These are phyloP conservation scores for Cuniculus paca DNA, from an alignment of 2,797 vertebrate species.

Conservation along the genomic window DNA sequence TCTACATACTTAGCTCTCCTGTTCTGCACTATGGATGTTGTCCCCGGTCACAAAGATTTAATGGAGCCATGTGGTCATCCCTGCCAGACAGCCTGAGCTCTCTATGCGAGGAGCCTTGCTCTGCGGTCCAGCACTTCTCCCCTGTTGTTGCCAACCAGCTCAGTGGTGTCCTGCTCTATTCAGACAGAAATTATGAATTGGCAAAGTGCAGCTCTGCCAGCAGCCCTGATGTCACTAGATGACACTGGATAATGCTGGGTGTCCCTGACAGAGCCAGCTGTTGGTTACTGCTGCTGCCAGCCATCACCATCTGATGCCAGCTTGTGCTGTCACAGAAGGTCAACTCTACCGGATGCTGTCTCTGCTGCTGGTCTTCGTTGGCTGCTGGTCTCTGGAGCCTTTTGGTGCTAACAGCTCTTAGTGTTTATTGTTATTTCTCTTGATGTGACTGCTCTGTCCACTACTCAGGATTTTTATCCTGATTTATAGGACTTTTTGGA, in stretches of 20 bases:
- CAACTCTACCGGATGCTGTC: neutral
- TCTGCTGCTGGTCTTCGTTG: neutral
- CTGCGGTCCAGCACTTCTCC: neutral
- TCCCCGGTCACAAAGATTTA: neutral
- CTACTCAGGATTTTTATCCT: neutral
- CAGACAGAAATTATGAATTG: neutral
- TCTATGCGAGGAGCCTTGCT: neutral
- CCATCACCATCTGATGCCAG: neutral
- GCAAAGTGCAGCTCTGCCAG: neutral
- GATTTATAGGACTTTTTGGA: neutral
- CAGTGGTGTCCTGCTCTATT: neutral
- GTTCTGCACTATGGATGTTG: neutral
- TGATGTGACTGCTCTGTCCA: neutral
- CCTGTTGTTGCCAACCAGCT: neutral
- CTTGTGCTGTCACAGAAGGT: neutral
- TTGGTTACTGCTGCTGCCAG: neutral
- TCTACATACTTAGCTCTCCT: neutral
- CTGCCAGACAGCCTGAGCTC: neutral
- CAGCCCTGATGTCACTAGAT: neutral
- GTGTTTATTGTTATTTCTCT: neutral
- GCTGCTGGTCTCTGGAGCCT: neutral
- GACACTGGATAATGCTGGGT: neutral
- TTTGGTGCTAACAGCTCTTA: neutral
- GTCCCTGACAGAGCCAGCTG: neutral
- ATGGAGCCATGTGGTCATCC: neutral